Base-by-base conservation (phyloP, 2,797 vertebrate species). In the Ceyx erithaca region DNA sequence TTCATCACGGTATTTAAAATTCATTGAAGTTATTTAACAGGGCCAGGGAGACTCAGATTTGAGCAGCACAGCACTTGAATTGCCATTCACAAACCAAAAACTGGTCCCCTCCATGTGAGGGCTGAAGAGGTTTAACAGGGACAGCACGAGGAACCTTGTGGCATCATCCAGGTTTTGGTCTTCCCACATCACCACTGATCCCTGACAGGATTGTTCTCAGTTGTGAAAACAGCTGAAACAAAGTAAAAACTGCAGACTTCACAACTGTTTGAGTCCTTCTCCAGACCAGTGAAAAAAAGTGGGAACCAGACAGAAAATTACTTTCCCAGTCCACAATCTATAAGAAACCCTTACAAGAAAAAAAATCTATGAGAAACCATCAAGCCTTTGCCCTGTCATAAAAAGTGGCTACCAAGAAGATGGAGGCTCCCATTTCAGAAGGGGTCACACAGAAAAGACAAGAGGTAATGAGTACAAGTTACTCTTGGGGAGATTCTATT, bases 121-220 rank as follows among this genome's bases (percentile, higher is more conserved):
- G 21, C 54, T 82, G 57, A 81, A 41, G 12, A 67, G 21, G 26
- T 58, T 62, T 4, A 6, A 58, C 5, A 2, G 13, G 18, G 8
- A 51, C 35, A 85, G 54, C 30, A 58, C 0, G 0, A 92, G 43
- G 10, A 85, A 37, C 9, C 10, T 71, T 0, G 1, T 21, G 19
- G 4, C 25, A 80, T 6, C n/a, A 55, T 7, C 22, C 80, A 31
- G 2, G 5, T 12, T 16, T 61, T 33, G 20, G 9, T 45, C 10
- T 33, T 37, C 14, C 58, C 37, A 22, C 43, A 54, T 33, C n/a
- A 64, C 6, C 18, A 55, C 28, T 5, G 0, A 10, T 58, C 26
- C 18, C 43, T 48, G 49, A 10, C 17, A 14, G 62, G 58, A 40
- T 9, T 67, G 2, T 35, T 35, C 67, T 67, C 58, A 40, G 9